A percentile compares a stretch with the other conserved stretches of the same genome.
phyloP scores from a whole-genome alignment of 2,888 invertebrate genomes.

The Caradrina clavipalpis region DNA sequence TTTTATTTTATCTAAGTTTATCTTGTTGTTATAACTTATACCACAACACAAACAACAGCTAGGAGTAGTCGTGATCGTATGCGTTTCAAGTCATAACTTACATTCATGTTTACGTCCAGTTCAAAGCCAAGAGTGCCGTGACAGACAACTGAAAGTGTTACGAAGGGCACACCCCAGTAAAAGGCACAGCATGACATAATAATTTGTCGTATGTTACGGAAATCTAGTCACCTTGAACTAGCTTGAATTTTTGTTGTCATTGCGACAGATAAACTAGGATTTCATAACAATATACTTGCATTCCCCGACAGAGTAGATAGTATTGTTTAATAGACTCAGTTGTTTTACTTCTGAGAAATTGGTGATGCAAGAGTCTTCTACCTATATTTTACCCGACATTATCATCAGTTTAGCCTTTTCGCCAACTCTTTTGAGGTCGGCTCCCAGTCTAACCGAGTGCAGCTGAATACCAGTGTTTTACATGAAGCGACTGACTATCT shows the following conservation, averaged over 20 bases:
- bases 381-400: too few species aligned
- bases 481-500: too few species aligned
- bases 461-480: too few species aligned
- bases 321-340: too few species aligned
- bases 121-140: constrained; percentile 59
- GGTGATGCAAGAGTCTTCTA: too few species aligned
- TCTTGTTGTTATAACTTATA: constrained; percentile 52
- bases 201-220: constrained; percentile 74
- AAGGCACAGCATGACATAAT: constrained; percentile 67
- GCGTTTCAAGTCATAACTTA: constrained; percentile 75
- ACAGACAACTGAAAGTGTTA: constrained; percentile 75
- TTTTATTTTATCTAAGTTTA: not conserved
- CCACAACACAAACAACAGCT: constrained; percentile 56
- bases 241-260: constrained; percentile 45
- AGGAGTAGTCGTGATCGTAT: constrained; percentile 75
- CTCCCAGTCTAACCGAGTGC: too few species aligned
- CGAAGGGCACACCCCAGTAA: constrained; percentile 72
- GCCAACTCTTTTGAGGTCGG: too few species aligned
- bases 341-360: too few species aligned
- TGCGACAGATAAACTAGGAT: not conserved
- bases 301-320: too few species aligned
- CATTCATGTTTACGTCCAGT: constrained; percentile 72
- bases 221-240: constrained; percentile 73
- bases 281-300: too few species aligned
- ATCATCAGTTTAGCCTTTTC: too few species aligned